Evolutionary conservation across 2,113 vertebrate genomes (phyloP).

Genomic region (Seriola quinqueradiata): DNA sequence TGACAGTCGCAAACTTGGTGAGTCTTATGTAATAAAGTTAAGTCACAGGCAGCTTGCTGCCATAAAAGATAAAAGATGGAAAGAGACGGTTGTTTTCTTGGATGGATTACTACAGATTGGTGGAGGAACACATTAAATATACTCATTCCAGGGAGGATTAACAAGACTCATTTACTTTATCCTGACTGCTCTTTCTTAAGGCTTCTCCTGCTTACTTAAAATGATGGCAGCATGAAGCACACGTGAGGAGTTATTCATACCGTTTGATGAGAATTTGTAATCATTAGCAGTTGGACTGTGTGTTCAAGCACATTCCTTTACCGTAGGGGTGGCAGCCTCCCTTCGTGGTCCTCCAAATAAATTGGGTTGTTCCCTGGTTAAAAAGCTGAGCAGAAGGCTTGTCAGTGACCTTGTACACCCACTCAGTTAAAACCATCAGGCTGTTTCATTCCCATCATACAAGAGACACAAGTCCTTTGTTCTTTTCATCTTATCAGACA

Average conservation of each 20-base stretch:
- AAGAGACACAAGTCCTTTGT: background rate
- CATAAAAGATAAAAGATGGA: constrained; percentile 26
- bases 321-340: background rate
- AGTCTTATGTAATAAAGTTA: constrained; percentile 48
- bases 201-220: constrained; percentile 42
- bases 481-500: constrained; percentile 24
- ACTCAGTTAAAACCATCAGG: constrained; percentile 15
- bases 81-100: constrained; percentile 40
- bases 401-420: constrained; percentile 29
- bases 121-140: constrained; percentile 64
- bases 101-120: constrained; percentile 71
- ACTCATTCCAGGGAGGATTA: constrained; percentile 69
- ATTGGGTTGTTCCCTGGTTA: constrained; percentile 9
- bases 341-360: background rate
- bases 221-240: constrained; percentile 41
- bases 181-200: constrained; percentile 62
- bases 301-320: constrained; percentile 1
- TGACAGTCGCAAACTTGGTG: background rate
- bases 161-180: constrained; percentile 71
- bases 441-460: constrained; percentile 43
- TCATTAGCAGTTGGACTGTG: background rate
- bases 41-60: constrained; percentile 33
- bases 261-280: constrained; percentile 4
- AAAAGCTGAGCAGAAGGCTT: background rate
- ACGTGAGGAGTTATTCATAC: constrained; percentile 29